phyloP scores from a whole-genome alignment of 2,797 vertebrate species.

The Austrolebias charrua region DNA sequence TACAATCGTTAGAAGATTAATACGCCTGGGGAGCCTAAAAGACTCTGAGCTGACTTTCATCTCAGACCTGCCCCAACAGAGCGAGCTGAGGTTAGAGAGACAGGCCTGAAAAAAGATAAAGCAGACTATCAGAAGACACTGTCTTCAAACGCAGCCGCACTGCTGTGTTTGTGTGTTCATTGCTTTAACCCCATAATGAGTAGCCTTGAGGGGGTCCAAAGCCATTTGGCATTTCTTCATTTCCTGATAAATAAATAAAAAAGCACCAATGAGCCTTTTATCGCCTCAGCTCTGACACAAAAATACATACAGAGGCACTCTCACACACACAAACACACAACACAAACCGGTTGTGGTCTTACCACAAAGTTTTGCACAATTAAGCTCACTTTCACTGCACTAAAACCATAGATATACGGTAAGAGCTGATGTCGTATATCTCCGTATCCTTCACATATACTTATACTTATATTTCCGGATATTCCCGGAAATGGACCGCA shows the following conservation, averaged over 20 bases:
- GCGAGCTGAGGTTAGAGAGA: constrained; percentile 79
- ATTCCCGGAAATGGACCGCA: too few species aligned
- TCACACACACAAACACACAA: constrained; percentile 76
- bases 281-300: constrained; percentile 60
- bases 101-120: constrained; percentile 81
- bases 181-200: constrained; percentile 90
- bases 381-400: constrained; percentile 85
- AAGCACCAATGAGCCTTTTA: constrained; percentile 56
- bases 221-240: constrained; percentile 85
- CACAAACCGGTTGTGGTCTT: constrained; percentile 80
- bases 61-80: constrained; percentile 90
- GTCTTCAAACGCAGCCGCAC: constrained; percentile 81
- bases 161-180: constrained; percentile 53
- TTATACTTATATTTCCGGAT: too few species aligned
- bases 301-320: constrained; percentile 65
- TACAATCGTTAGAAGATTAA: constrained; percentile 86
- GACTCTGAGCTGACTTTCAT: constrained; percentile 89
- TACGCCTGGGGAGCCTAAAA: constrained; percentile 80
- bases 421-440: too few species aligned
- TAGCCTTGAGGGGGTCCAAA: constrained; percentile 82
- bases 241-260: constrained; percentile 82
- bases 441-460: too few species aligned
- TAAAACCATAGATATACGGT: too few species aligned
- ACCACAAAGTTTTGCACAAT: constrained; percentile 83
- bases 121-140: constrained; percentile 85